phyloP scores from a whole-genome alignment of 2,797 vertebrate species.

The Chanos chanos region DNA sequence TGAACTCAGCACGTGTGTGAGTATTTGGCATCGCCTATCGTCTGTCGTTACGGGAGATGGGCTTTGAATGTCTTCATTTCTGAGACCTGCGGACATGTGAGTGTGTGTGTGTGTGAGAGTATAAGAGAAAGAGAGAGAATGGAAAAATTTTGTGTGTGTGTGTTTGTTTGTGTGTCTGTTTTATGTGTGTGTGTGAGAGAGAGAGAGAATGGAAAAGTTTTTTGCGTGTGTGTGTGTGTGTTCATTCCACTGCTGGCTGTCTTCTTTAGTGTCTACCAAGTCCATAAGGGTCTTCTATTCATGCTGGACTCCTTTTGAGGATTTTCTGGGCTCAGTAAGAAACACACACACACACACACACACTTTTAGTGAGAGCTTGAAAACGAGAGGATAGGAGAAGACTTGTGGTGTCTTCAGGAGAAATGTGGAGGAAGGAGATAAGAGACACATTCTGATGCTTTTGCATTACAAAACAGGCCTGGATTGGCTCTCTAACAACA shows the following conservation, averaged over 20 bases:
- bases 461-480: conserved; percentile 29
- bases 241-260: too few relatives aligned
- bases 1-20: conserved; percentile 47
- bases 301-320: conserved; percentile 31
- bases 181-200: too few relatives aligned
- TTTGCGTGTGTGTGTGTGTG: conserved; percentile 9
- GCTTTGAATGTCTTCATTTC: conserved; percentile 47
- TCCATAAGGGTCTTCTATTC: conserved; percentile 32
- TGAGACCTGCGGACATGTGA: not conserved
- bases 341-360: not conserved
- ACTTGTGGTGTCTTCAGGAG: conserved; percentile 42
- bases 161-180: conserved; percentile 16
- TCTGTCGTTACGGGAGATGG: conserved; percentile 45
- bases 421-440: conserved; percentile 46
- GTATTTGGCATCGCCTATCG: conserved; percentile 46
- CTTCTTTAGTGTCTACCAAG: conserved; percentile 31
- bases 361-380: conserved; percentile 8
- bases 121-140: conserved; percentile 10
- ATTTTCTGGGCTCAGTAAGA: conserved; percentile 25
- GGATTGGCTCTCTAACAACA: conserved; percentile 15
- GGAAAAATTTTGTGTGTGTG: conserved; percentile 16
- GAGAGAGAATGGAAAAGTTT: conserved; percentile 22
- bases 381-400: too few relatives aligned
- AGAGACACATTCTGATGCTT: conserved; percentile 35
- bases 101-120: too few relatives aligned